Base-by-base conservation (phyloP, 2,797 vertebrate species). In the Phataginus tricuspis region DNA sequence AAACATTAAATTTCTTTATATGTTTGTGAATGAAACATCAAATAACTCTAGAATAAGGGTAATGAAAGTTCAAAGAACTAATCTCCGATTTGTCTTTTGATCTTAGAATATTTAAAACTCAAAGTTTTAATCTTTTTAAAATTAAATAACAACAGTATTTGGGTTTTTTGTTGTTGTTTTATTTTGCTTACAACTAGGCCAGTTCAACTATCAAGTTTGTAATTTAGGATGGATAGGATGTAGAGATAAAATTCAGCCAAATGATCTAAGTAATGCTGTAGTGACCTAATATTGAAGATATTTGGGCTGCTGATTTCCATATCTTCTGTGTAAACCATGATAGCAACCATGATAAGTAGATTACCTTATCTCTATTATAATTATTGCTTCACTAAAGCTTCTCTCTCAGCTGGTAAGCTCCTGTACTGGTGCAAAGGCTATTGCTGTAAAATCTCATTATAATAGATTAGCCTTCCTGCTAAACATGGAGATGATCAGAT, bases 391-490 rank as follows among this genome's bases (percentile, higher is more conserved):
- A 83, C 86, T 97, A 64, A 96, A 96, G 68, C 94, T 96, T 79
- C 74, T 80, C 23, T 95, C 51, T 23, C 87, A 88, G 55, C 21
- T 27, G 63, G 5, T 59, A 34, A 49, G 87, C 66, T 72, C 18
- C 75, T 49, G 71, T 49, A 31, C 23, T 93, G 82, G 55, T 72
- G 15, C n/a, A 97, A 97, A 86, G 86, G 71, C 31, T 91, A 25
- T 79, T 93, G 19, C 79, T 75, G 91, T 45, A 95, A 90, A 71
- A 63, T 37, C 27, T 97, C 96, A 97, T 88, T 91, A 97, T 95
- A 97, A 96, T 96, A 95, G 59, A 97, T 97, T 84, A 75, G 1
- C 69, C n/a, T 94, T 86, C 19, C 87, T 96, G 78, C 59, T 89
- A 95, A 96, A 64, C 55, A 94, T 86, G 74, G 51, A 96, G 74